Conservation (phyloP, 2,113 vertebrate species). For the Podarcis raffonei region DNA sequence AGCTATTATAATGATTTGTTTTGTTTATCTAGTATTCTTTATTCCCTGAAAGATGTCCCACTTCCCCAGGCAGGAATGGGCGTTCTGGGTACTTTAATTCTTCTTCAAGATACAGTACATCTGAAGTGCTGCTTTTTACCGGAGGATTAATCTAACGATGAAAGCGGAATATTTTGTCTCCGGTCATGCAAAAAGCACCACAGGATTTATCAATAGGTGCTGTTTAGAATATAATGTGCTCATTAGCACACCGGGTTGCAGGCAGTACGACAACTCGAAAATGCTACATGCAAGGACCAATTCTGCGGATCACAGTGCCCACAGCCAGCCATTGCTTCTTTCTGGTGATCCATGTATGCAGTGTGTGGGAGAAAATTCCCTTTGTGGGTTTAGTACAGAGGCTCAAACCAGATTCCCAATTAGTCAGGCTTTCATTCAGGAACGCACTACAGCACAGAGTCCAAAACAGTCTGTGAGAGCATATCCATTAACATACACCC, state of each 20-base stretch:
- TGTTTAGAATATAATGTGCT: background rate
- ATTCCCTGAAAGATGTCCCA: background rate
- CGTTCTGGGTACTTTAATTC: background rate
- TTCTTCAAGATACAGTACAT: constrained; percentile 20
- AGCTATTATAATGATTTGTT: background rate
- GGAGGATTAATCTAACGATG: background rate
- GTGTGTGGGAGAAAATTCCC: too few relatives aligned
- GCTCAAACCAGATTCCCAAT: too few relatives aligned
- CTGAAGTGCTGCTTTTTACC: constrained; percentile 11
- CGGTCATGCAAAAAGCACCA: background rate
- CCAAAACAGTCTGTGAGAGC: too few relatives aligned
- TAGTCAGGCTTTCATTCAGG: too few relatives aligned
- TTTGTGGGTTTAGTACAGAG: too few relatives aligned
- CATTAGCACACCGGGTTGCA: background rate
- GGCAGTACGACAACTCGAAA: background rate
- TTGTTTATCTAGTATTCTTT: constrained; percentile 1
- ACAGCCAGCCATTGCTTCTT: background rate
- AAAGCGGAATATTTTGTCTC: background rate
- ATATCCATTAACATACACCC: too few relatives aligned
- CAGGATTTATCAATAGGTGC: background rate
- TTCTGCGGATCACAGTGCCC: background rate
- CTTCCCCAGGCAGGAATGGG: background rate
- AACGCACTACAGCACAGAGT: too few relatives aligned
- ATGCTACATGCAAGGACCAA: background rate
- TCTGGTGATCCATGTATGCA: background rate